phyloP scores from a whole-genome alignment of 2,797 vertebrate genomes.

The Argya squamiceps region DNA sequence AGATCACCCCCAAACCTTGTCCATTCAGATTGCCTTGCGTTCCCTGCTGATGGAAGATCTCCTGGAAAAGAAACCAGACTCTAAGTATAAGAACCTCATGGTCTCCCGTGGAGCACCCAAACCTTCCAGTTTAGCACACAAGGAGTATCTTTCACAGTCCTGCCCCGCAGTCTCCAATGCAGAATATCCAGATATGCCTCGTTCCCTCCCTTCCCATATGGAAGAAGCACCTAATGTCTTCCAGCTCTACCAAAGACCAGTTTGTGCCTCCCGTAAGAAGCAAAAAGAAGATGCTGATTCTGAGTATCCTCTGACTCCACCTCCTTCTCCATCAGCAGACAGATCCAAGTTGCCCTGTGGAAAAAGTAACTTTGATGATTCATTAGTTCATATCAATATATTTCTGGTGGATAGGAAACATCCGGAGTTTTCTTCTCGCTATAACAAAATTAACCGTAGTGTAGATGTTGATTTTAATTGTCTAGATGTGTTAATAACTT shows the following conservation, averaged over 20 bases:
- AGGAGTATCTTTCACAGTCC: slow-evolving; percentile 96
- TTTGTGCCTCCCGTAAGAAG: slow-evolving; percentile 81
- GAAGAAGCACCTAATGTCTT: slow-evolving; percentile 97
- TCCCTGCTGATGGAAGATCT: slow-evolving; percentile 97
- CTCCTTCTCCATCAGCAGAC: slow-evolving; percentile 88
- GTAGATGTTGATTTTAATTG: slow-evolving; percentile 98
- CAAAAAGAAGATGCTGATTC: slow-evolving; percentile 77
- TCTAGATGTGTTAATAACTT: slow-evolving; percentile 92
- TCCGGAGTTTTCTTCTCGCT: slow-evolving; percentile 88
- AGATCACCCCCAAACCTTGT: slow-evolving; percentile 89
- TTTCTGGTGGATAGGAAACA: slow-evolving; percentile 93
- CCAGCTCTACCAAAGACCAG: slow-evolving; percentile 93
- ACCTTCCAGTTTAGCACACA: slow-evolving; percentile 87
- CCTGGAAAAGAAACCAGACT: slow-evolving; percentile 90
- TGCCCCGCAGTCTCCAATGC: slow-evolving; percentile 89
- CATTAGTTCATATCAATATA: slow-evolving; percentile 93
- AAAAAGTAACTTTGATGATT: slow-evolving; percentile 88
- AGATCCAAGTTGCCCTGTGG: slow-evolving; percentile 69
- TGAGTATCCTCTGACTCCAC: slow-evolving; percentile 90
- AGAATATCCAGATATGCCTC: slow-evolving; percentile 93
- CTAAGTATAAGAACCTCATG: slow-evolving; percentile 94
- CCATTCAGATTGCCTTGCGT: slow-evolving; percentile 89
- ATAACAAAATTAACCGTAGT: slow-evolving; percentile 85
- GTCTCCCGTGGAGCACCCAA: slow-evolving; percentile 95
- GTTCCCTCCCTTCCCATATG: slow-evolving; percentile 94